Percentiles rank a stretch among this genome's conserved stretches.
Evolutionary conservation across 1,140 invertebrate genomes (phyloP).

Genomic region (Elymnias hypermnestra): DNA sequence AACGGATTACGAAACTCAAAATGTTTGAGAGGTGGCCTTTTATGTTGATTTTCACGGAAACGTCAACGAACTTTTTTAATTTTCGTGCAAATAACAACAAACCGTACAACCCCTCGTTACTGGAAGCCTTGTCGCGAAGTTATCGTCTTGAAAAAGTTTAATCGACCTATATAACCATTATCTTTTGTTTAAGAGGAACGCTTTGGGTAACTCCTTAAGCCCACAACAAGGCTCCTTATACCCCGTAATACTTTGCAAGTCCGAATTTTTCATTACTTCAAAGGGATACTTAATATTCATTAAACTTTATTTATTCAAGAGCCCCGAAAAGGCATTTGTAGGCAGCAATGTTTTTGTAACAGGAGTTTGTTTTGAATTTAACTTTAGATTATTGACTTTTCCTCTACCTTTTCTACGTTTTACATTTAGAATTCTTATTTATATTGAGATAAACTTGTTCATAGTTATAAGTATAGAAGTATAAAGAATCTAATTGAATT

Average conservation of each 20-base stretch:
- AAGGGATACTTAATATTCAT: conserved; percentile 34
- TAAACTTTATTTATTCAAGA: conserved; percentile 23
- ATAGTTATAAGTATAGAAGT: no score
- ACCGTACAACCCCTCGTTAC: conserved; percentile 22
- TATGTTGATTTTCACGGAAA: background rate
- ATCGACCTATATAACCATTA: conserved; percentile 51
- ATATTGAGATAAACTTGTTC: no score
- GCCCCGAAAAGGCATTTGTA: conserved; percentile 15
- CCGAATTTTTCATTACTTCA: conserved; percentile 38
- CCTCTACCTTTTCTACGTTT: background rate
- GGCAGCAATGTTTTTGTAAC: conserved; percentile 16
- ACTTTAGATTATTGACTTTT: conserved; percentile 1
- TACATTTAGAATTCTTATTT: no score
- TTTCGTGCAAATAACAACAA: conserved; percentile 28
- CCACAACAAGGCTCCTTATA: conserved; percentile 23
- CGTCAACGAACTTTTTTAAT: conserved; percentile 22
- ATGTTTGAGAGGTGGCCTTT: background rate
- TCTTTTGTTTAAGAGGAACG: conserved; percentile 38
- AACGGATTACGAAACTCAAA: background rate
- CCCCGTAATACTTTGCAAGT: conserved; percentile 22
- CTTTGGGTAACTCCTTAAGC: conserved; percentile 21
- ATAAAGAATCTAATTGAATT: no score
- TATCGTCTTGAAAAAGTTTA: conserved; percentile 48
- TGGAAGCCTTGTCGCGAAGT: conserved; percentile 26
- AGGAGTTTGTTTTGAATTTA: conserved; percentile 7